Evolutionary conservation across 1,140 invertebrate genomes (phyloP).

Genomic region (Cecropterus lyciades): DNA sequence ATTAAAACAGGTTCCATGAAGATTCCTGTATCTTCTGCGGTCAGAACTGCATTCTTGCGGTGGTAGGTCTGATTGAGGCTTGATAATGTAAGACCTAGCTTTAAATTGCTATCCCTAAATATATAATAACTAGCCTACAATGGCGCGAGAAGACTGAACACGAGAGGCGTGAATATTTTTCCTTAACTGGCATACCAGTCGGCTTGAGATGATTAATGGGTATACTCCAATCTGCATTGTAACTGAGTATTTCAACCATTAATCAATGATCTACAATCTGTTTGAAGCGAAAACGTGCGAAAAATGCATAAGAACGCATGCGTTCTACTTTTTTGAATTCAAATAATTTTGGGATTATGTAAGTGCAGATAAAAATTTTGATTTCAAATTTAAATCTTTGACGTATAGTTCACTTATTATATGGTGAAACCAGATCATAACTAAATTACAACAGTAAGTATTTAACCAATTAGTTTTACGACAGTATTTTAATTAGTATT

Average conservation of each 20-base stretch:
- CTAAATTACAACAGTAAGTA: too few relatives aligned
- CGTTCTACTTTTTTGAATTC: not conserved
- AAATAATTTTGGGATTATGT: too few relatives aligned
- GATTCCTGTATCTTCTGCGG: slow-evolving; percentile 66
- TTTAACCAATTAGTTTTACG: too few relatives aligned
- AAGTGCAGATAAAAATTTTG: too few relatives aligned
- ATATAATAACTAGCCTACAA: slow-evolving; percentile 31
- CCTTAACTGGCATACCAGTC: slow-evolving; percentile 3
- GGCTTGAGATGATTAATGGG: slow-evolving; percentile 6
- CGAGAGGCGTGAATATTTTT: slow-evolving; percentile 28
- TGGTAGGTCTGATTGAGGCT: slow-evolving; percentile 51
- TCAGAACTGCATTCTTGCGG: slow-evolving; percentile 64
- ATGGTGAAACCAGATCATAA: too few relatives aligned
- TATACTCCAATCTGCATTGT: slow-evolving; percentile 3
- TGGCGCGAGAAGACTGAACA: not conserved
- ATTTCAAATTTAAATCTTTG: too few relatives aligned
- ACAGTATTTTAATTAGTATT: too few relatives aligned
- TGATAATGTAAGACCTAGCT: slow-evolving; percentile 52
- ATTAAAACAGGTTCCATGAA: slow-evolving; percentile 64
- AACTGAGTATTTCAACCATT: slow-evolving; percentile 10
- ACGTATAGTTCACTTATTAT: too few relatives aligned
- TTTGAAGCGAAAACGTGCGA: not conserved
- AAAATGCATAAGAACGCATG: not conserved
- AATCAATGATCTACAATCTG: slow-evolving; percentile 3
- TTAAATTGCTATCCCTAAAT: slow-evolving; percentile 44